Conservation (phyloP, 2,888 invertebrate species). For the Leucoptera coffeella region DNA sequence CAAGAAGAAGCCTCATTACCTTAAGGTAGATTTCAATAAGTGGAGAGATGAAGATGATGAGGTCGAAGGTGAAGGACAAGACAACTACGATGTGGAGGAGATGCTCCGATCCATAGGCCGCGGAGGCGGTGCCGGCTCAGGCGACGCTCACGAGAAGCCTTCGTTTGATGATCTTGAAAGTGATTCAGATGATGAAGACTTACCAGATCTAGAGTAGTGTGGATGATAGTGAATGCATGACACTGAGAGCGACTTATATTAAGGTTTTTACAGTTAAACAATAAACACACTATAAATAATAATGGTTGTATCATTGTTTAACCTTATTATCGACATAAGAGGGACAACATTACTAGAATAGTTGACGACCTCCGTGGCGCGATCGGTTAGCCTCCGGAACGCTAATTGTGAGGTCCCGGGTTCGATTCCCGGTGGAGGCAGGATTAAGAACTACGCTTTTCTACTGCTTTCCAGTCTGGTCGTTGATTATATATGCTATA, state of each 20-base stretch:
- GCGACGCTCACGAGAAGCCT: slow-evolving; percentile 56
- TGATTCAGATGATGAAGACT: slow-evolving; percentile 76
- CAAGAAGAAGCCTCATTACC: slow-evolving; percentile 87
- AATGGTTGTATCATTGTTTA: too few relatives aligned
- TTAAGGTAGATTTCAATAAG: slow-evolving; percentile 96
- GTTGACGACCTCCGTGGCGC: too few relatives aligned
- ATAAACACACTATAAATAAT: too few relatives aligned
- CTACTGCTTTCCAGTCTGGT: too few relatives aligned
- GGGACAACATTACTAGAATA: too few relatives aligned
- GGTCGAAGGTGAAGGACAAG: slow-evolving; percentile 54
- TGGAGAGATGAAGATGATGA: slow-evolving; percentile 97
- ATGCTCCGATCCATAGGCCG: slow-evolving; percentile 72
- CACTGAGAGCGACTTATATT: slow-evolving; percentile 33
- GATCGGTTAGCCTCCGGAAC: too few relatives aligned
- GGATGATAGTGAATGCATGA: slow-evolving; percentile 16
- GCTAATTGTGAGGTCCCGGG: too few relatives aligned
- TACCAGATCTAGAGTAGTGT: slow-evolving; percentile 67
- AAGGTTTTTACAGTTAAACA: slow-evolving; percentile 49
- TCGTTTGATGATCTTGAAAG: slow-evolving; percentile 70
- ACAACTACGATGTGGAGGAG: slow-evolving; percentile 57
- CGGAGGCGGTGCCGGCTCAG: slow-evolving; percentile 14
- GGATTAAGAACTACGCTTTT: too few relatives aligned
- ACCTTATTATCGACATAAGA: too few relatives aligned
- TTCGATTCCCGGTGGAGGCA: too few relatives aligned
- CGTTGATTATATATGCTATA: too few relatives aligned